These are phyloP conservation scores for Tuta absoluta DNA, from an alignment of 2,888 invertebrate species.

Conservation along the genomic window DNA sequence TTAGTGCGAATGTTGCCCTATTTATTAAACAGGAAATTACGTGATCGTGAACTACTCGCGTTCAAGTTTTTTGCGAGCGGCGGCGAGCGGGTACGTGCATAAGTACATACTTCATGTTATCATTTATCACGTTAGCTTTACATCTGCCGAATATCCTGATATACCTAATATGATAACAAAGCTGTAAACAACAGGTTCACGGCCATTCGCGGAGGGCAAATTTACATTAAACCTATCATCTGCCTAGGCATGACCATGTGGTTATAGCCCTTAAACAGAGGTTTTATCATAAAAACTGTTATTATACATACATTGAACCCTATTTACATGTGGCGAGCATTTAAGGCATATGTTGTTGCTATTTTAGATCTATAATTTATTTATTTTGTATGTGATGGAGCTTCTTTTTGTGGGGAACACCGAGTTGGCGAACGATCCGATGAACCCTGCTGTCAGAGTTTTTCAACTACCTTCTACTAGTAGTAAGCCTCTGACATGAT, in stretches of 20 bases:
- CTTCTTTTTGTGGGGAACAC: too few species aligned
- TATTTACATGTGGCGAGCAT: constrained; percentile 51
- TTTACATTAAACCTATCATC: constrained; percentile 51
- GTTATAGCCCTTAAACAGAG: constrained; percentile 41
- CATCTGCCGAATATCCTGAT: constrained; percentile 45
- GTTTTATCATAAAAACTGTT: constrained; percentile 48
- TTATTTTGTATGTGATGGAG: constrained; percentile 5
- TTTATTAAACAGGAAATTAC: constrained; percentile 37
- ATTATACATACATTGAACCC: constrained; percentile 51
- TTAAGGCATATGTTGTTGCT: constrained; percentile 43
- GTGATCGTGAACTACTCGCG: constrained; percentile 34
- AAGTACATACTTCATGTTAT: background rate
- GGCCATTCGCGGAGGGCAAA: constrained; percentile 58
- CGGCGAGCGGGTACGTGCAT: constrained; percentile 28
- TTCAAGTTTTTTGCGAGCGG: constrained; percentile 32
- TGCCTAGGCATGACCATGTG: constrained; percentile 47
- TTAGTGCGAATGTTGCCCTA: constrained; percentile 36
- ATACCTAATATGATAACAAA: constrained; percentile 61
- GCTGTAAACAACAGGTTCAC: constrained; percentile 61
- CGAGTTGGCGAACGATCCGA: too few species aligned
- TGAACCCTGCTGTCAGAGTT: too few species aligned
- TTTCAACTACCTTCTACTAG: too few species aligned
- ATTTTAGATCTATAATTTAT: constrained; percentile 16
- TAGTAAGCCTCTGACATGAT: too few species aligned
- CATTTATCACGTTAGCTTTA: constrained; percentile 51